phyloP scores from a whole-genome alignment of 2,797 vertebrate genomes.

The Emys orbicularis region DNA sequence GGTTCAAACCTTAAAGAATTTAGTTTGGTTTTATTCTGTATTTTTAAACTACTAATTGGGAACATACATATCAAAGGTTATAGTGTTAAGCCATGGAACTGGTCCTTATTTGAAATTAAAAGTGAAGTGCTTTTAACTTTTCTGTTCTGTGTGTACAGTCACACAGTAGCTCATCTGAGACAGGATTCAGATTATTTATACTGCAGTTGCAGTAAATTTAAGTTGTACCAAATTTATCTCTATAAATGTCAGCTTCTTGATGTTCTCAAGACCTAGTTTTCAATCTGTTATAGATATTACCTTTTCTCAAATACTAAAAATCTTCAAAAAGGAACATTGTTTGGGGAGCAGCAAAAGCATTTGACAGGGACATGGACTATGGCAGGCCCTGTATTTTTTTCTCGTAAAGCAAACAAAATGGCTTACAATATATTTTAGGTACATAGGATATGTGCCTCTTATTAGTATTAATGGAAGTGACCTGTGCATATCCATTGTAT shows the following conservation, averaged over 20 bases:
- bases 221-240: conserved; percentile 59
- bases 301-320: conserved; percentile 49
- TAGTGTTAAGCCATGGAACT: conserved; percentile 27
- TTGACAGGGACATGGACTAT: neutral
- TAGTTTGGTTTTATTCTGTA: neutral
- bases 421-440: neutral
- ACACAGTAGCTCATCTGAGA: conserved; percentile 54
- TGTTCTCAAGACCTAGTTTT: conserved; percentile 70
- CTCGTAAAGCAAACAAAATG: neutral
- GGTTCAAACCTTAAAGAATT: neutral
- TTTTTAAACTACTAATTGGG: neutral
- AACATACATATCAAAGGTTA: neutral
- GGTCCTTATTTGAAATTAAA: conserved; percentile 61
- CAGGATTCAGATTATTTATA: conserved; percentile 62
- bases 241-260: conserved; percentile 59
- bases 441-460: neutral
- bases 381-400: neutral
- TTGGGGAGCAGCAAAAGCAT: neutral
- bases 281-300: conserved; percentile 49
- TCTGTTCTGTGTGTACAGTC: conserved; percentile 38
- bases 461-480: neutral
- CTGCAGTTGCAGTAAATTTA: conserved; percentile 65
- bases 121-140: conserved; percentile 52
- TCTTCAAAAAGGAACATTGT: conserved; percentile 14
- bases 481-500: neutral